Evolutionary conservation across 2,797 vertebrate species (phyloP).

Genomic region (Coranthus polyacanthus): DNA sequence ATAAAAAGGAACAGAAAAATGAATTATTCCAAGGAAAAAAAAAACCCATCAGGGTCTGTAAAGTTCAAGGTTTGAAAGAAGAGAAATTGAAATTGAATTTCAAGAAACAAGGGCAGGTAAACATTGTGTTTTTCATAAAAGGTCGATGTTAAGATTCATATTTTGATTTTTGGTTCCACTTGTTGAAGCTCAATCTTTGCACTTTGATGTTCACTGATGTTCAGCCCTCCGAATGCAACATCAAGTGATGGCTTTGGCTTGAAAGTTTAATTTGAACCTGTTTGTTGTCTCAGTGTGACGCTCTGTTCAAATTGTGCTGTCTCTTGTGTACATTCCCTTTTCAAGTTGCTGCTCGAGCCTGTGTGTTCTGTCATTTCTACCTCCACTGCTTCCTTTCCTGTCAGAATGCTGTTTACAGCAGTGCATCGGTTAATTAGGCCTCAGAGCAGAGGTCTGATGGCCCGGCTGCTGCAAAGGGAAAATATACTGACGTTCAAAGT

Average conservation of each 20-base stretch:
- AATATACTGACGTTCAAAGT: conserved; percentile 18
- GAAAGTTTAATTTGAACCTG: background rate
- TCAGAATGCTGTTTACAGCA: conserved; percentile 35
- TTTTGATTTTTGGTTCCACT: too few species aligned
- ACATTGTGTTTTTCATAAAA: too few species aligned
- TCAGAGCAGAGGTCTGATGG: conserved; percentile 19
- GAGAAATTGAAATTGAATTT: too few species aligned
- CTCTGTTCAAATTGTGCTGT: background rate
- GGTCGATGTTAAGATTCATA: too few species aligned
- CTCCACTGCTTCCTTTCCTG: background rate
- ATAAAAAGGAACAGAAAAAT: too few species aligned
- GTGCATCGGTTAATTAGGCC: conserved; percentile 27
- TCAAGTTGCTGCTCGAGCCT: background rate
- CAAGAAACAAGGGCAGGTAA: too few species aligned
- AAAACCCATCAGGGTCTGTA: too few species aligned
- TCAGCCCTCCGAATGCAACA: too few species aligned
- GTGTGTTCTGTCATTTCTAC: background rate
- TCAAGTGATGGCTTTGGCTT: background rate
- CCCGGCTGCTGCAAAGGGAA: background rate
- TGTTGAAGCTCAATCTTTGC: conserved; percentile 2
- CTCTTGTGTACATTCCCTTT: background rate
- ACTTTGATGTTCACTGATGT: conserved; percentile 6
- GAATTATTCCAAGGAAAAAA: too few species aligned
- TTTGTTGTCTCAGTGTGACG: background rate
- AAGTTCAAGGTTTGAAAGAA: too few species aligned